Evolutionary conservation across 2,888 invertebrate species (phyloP).

Genomic region (Heteromyza rotundicornis): DNA sequence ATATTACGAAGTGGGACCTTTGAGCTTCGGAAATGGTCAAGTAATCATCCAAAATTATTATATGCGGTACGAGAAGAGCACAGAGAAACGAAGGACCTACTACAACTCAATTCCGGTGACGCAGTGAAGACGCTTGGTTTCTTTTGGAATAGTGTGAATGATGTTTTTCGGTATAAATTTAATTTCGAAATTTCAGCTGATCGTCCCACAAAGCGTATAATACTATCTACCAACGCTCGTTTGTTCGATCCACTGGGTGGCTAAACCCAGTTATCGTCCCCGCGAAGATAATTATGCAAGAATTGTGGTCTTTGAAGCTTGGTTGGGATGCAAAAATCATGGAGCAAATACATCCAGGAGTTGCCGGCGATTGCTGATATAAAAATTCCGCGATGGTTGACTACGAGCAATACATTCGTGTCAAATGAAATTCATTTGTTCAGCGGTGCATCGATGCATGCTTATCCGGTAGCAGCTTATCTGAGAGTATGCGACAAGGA

Average conservation of each 20-base stretch:
- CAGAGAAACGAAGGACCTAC: not conserved
- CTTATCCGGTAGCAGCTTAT: slow-evolving; percentile 11
- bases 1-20: not conserved
- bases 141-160: slow-evolving; percentile 22
- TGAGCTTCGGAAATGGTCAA: slow-evolving; percentile 7
- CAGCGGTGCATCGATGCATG: slow-evolving; percentile 5
- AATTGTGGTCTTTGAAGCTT: slow-evolving; percentile 4
- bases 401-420: not conserved
- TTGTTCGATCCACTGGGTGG: slow-evolving; percentile 27
- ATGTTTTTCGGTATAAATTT: slow-evolving; percentile 20
- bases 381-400: not conserved
- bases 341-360: not conserved
- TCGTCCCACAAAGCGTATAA: slow-evolving; percentile 8
- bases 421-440: slow-evolving; percentile 11
- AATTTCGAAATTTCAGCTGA: not conserved
- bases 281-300: slow-evolving; percentile 19
- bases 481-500: not conserved
- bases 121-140: slow-evolving; percentile 21
- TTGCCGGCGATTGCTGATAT: not conserved
- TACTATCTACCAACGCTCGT: slow-evolving; percentile 18
- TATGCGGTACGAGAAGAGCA: slow-evolving; percentile 6
- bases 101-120: not conserved
- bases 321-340: slow-evolving; percentile 12
- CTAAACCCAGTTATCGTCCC: slow-evolving; percentile 16
- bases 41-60: slow-evolving; percentile 5